A percentile compares a stretch with the other conserved stretches of the same genome.
These are phyloP conservation scores for Neomonachus schauinslandi DNA, from an alignment of 2,113 vertebrate genomes.

Conservation along the genomic window DNA sequence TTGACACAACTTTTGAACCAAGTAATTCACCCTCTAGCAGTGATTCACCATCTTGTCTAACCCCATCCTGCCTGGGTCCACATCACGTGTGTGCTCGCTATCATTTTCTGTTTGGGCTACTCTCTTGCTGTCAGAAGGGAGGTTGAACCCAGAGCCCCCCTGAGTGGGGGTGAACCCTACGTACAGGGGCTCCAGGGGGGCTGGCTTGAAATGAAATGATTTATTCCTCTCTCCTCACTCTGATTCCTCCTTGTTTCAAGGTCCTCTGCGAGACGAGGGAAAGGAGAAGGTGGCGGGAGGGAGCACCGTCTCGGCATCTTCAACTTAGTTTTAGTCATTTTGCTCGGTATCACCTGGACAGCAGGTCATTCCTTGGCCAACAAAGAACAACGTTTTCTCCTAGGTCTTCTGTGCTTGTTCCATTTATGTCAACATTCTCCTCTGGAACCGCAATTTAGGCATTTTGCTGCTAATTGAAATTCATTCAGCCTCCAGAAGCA, in stretches of 20 bases:
- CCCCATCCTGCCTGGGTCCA: background rate
- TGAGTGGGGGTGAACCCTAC: background rate
- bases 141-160: background rate
- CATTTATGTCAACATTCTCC: background rate
- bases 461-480: background rate
- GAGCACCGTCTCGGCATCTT: background rate
- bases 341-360: background rate
- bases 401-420: background rate
- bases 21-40: background rate
- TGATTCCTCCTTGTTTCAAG: background rate
- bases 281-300: background rate
- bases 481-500: background rate
- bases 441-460: background rate
- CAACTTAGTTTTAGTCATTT: background rate
- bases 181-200: background rate
- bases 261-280: background rate
- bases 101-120: background rate
- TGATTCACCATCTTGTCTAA: background rate
- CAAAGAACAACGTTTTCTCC: background rate
- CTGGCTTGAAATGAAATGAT: background rate
- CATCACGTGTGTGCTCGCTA: fast-evolving
- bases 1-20: background rate
- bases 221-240: background rate
- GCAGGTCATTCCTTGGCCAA: background rate
- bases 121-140: background rate